A percentile compares a stretch with the other conserved stretches of the same genome.
These are phyloP conservation scores for Diplodus puntazzo DNA, from an alignment of 2,797 vertebrate genomes.

Conservation along the genomic window DNA sequence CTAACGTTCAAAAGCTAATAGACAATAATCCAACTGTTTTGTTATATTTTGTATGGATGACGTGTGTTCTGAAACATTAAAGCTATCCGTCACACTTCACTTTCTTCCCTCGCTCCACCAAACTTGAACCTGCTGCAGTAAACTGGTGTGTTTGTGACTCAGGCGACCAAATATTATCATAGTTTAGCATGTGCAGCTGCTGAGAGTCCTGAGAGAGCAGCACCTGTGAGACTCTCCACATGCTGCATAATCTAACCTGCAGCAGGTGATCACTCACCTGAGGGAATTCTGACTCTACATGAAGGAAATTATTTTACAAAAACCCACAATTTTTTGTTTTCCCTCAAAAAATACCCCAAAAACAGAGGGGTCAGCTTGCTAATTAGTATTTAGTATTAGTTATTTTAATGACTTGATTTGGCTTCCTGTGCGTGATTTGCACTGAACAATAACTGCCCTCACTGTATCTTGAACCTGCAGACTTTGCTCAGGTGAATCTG, in stretches of 20 bases:
- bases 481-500: background rate
- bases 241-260: slow-evolving; percentile 5
- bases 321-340: background rate
- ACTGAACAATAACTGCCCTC: background rate
- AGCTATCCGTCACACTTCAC: background rate
- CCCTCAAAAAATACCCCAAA: background rate
- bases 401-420: background rate
- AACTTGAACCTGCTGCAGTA: background rate
- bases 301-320: background rate
- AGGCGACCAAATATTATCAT: slow-evolving; percentile 85
- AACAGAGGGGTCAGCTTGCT: background rate
- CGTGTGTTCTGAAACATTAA: background rate
- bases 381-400: background rate
- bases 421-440: background rate
- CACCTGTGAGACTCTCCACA: slow-evolving; percentile 7
- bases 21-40: background rate
- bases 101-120: background rate
- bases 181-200: slow-evolving; percentile 62
- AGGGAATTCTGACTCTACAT: slow-evolving; percentile 1
- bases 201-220: slow-evolving; percentile 23
- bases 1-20: background rate
- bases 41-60: background rate
- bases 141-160: slow-evolving; percentile 51
- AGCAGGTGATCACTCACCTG: slow-evolving; percentile 26
- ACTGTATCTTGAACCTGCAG: background rate